Percentiles rank a stretch among this genome's conserved stretches.
These are phyloP conservation scores for Thymelicus sylvestris DNA, from an alignment of 2,888 invertebrate species.

Conservation along the genomic window DNA sequence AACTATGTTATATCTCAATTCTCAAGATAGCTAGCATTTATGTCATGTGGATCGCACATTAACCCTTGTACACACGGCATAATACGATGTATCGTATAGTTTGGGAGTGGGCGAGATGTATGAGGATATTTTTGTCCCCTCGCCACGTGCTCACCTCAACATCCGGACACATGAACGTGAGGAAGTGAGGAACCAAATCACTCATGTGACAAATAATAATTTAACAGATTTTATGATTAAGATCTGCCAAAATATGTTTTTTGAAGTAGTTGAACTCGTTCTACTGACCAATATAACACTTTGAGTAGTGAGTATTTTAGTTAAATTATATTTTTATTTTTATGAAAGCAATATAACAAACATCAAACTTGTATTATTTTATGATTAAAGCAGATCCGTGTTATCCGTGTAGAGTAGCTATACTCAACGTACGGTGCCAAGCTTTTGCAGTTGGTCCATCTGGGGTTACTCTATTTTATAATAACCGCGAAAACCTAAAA, in stretches of 20 bases:
- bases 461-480: too few relatives aligned
- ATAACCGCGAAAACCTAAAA: too few relatives aligned
- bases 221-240: conserved; percentile 1
- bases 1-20: conserved; percentile 5
- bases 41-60: conserved; percentile 27
- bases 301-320: too few relatives aligned
- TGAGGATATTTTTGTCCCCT: conserved; percentile 55
- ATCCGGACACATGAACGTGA: conserved; percentile 65
- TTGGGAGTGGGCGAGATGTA: conserved; percentile 11
- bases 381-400: too few relatives aligned
- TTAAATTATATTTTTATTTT: too few relatives aligned
- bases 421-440: too few relatives aligned
- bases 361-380: too few relatives aligned
- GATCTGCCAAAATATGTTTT: not conserved
- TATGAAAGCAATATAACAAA: too few relatives aligned
- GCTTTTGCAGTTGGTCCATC: too few relatives aligned
- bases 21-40: conserved; percentile 19
- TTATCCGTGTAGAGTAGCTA: too few relatives aligned
- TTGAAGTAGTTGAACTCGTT: not conserved
- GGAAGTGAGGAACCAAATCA: conserved; percentile 46
- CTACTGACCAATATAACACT: not conserved
- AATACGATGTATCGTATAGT: conserved; percentile 2
- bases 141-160: conserved; percentile 68
- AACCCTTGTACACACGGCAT: conserved; percentile 21
- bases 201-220: conserved; percentile 2